Base-by-base conservation (phyloP, 2,113 vertebrate species). In the Hypocryptadius cinnamomeus region DNA sequence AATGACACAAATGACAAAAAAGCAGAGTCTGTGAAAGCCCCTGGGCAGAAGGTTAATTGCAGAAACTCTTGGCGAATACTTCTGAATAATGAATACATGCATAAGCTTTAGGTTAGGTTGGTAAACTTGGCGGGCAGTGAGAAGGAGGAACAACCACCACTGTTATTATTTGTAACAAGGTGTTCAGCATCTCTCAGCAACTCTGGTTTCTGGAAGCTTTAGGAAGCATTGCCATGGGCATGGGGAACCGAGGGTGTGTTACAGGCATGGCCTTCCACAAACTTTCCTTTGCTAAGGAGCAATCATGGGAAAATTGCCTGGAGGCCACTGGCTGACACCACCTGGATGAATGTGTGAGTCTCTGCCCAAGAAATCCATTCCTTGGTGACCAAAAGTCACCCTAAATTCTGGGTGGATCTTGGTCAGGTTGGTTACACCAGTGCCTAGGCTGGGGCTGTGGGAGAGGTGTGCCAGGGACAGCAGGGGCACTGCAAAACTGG, bases 1-100 rank as follows among this genome's bases (percentile, higher is more conserved):
- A 65, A 72, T 39, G 15, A 73, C 92, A 95, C 88, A 97, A 96
- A 97, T 93, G 85, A 96, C 91, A 96, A 95, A 96, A 96, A 33
- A 87, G 81, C 60, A 92, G 61, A 65, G 40, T 66, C 71, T 81
- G 44, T 33, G 79, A 74, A 78, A 92, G 61, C 50, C 79, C 74
- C 81, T 6, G 65, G 69, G 78, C 45, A 90, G 77, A 84, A 94
- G 50, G 65, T 56, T 85, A 88, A 68, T 5, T 74, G 90, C 39
- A 15, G 78, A 84, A 92, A 86, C 76, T 93, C n/a, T 0, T 95
- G 90, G 92, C 61, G 72, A 97, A 97, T 97, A 97, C 95, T 97
- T 97, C 79, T 94, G 94, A 96, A 96, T 96, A 90, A 93, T 96
- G 91, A 96, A 97, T 96, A 96, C 86, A 82, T 68, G 89, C 87